A percentile compares a stretch with the other conserved stretches of the same genome.
Conservation (phyloP, 1,140 invertebrate genomes). For the Drosophila erecta region DNA sequence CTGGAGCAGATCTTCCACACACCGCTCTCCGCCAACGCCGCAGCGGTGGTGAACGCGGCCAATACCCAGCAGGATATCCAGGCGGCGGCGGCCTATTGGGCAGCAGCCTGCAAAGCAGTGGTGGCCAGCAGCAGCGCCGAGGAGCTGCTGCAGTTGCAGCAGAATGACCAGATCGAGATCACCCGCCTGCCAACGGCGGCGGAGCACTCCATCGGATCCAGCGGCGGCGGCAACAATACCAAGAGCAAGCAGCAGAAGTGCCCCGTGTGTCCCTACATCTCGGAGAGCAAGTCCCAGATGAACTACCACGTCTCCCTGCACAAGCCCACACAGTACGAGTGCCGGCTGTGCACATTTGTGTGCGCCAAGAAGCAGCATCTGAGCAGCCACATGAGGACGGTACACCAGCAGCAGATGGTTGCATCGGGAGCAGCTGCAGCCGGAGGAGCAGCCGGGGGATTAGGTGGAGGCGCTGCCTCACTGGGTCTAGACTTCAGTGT, state of each 20-base stretch:
- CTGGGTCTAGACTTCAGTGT: slow-evolving; percentile 83
- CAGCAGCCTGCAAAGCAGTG: slow-evolving; percentile 64
- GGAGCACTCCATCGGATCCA: neutral
- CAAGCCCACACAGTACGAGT: slow-evolving; percentile 90
- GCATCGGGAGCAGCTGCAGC: neutral
- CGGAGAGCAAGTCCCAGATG: slow-evolving; percentile 93
- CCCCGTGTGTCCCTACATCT: slow-evolving; percentile 91
- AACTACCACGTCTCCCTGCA: slow-evolving; percentile 95
- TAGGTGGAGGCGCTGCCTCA: too few species aligned
- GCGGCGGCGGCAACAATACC: slow-evolving; percentile 51
- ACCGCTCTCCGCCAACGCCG: slow-evolving; percentile 68
- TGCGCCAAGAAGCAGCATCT: slow-evolving; percentile 92
- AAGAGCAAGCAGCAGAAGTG: slow-evolving; percentile 88
- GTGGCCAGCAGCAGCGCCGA: slow-evolving; percentile 58
- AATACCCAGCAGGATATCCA: slow-evolving; percentile 74
- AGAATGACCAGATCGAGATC: slow-evolving; percentile 82
- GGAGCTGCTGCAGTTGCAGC: slow-evolving; percentile 71
- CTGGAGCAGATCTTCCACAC: slow-evolving; percentile 69
- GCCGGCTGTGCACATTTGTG: slow-evolving; percentile 92
- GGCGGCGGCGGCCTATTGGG: slow-evolving; percentile 67
- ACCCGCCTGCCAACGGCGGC: slow-evolving; percentile 56
- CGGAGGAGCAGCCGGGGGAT: slow-evolving; percentile 11
- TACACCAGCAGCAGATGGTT: slow-evolving; percentile 72
- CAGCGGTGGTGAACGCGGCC: slow-evolving; percentile 67
- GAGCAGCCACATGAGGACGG: slow-evolving; percentile 89